Base-by-base conservation (phyloP, 2,888 invertebrate genomes). In the Clitarchus hookeri region DNA sequence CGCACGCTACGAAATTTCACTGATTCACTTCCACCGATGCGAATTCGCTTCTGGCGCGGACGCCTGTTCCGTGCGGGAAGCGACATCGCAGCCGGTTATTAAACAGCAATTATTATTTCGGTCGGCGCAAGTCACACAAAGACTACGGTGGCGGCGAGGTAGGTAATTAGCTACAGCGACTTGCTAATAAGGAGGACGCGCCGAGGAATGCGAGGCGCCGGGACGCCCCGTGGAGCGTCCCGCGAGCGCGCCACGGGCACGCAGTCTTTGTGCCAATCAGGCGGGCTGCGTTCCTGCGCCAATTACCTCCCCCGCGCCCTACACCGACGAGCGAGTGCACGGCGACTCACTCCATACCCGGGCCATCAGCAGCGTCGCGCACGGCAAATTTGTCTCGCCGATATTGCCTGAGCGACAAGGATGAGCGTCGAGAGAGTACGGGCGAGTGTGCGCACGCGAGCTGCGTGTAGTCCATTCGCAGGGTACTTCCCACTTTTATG, bases 91-190 rank as follows among this genome's bases (percentile, higher is more conserved):
- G 48, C 48, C 48, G 3, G 48, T 48, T 48, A 48, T 48, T 48
- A 48, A 48, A 48, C 12, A 13, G 48, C 48, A 48, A 48, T 48
- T 48, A 48, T 48, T 48, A 16, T 48, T 48, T 48, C 12, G 48
- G 48, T 48, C 48, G 48, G 16, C 48, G 48, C 48, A 48, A 65
- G 65, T 65, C 65, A 1, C 65, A n/a, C 65, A 65, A n/a, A 65
- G 65, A 65, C 65, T n/a, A n/a, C n/a, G n/a, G n/a, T n/a, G 65
- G 8, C 16, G 36, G 36, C 36, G 4, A 36, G 36, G 36, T 36
- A 36, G 65, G 65, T n/a, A 65, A 65, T 65, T n/a, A 19, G 65
- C 65, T n/a, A n/a, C 65, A 65, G 65, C 65, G 65, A 65, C 65
- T 23, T n/a, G 65, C 65, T 65, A 65, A 65, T 65, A 65, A 65